Evolutionary conservation across 1,140 invertebrate genomes (phyloP), one percentile per base, ranked within the genome.

Genomic region (Drosophila virilis): DNA sequence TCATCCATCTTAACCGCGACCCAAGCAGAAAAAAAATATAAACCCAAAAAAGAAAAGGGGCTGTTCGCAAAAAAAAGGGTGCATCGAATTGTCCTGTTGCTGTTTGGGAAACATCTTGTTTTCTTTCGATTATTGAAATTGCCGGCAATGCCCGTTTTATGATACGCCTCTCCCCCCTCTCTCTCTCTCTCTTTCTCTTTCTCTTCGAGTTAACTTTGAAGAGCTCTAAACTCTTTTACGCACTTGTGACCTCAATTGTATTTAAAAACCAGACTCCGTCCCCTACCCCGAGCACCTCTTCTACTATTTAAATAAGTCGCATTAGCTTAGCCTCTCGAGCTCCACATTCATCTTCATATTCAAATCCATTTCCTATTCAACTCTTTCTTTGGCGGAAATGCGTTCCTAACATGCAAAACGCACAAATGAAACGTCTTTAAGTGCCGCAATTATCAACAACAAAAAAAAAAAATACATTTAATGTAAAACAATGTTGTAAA

Each of bases 81-180:
- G 81, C 72, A 52, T 9, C 13, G 54, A 33, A 48, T 43, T 28
- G 55, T 71, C 74, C 78, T 79, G 79, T 88, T 79, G 68, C 69
- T 73, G 22, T 28, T 28, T 28, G 22, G 51, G 52, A 90, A 88
- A 90, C 80, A 90, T 80, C 84, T 90, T 89, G 84, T 90, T 89
- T 90, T 89, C 85, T 84, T 90, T 90, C 84, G 84, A 89, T 89
- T 89, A 89, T 89, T 89, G 84, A 90, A 90, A 88, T 83, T 88
- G 83, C 69, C 76, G 71, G 77, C 65, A 62, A 72, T 77, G 58
- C 65, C 65, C 80, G 55, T 78, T 84, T 80, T 70, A 89, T 88
- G 77, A 89, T 28, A 28, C 0, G 22, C 3, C 22, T 5, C 22
- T 4, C 22, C 22, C 78, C 71, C 80, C 66, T 51, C 76, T 65